Base-by-base conservation (phyloP, 2,888 invertebrate genomes). In the Rhopalosiphum nymphaeae region DNA sequence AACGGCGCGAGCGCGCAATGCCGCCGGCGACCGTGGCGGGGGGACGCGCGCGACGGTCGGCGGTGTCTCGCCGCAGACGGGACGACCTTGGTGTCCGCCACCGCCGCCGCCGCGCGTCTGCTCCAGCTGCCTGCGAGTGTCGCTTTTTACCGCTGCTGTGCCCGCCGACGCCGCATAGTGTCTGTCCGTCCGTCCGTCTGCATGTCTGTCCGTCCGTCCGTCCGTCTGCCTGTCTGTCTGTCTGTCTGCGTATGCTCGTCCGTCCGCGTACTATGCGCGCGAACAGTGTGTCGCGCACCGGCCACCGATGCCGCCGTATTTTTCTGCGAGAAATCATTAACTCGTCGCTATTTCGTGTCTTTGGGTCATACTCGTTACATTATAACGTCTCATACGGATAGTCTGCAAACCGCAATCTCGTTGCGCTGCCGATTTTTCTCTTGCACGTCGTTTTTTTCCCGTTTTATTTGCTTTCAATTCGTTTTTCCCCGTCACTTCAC, bases 51-150 rank as follows among this genome's bases (percentile, higher is more conserved):
- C 46, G 85, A 49, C 86, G 90, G 93, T 36, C 61, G 93, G 46
- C 93, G 90, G 93, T 94, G 93, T 94, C 93, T 94, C 85, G 93
- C 90, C 90, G 93, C 85, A 94, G 93, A 94, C 93, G 90, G 93
- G 85, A 94, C 90, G 93, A 94, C 93, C 93, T 94, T 94, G 93
- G 93, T 61, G 93, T 84, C 89, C 93, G 93, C 93, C 93, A 89
- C 93, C 89, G 93, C 78, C 53, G 25, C 84, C n/a, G 91, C 36
- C 42, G 53, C 42, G 91, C 36, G 91, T 36, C 78, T 53, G 91
- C 67, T n/a, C 67, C 29, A 29, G 61, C 61, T 29, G 46, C n/a
- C 57, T n/a, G 87, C 61, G 57, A 67, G 11, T 49, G 89, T 49
- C 67, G 91, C 53, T 84, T 91, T 91, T 91, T 56, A 86, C 91